Evolutionary conservation across 2,797 vertebrate species (phyloP), one percentile per base, ranked within the genome.

Genomic region (Myotis findleyi): DNA sequence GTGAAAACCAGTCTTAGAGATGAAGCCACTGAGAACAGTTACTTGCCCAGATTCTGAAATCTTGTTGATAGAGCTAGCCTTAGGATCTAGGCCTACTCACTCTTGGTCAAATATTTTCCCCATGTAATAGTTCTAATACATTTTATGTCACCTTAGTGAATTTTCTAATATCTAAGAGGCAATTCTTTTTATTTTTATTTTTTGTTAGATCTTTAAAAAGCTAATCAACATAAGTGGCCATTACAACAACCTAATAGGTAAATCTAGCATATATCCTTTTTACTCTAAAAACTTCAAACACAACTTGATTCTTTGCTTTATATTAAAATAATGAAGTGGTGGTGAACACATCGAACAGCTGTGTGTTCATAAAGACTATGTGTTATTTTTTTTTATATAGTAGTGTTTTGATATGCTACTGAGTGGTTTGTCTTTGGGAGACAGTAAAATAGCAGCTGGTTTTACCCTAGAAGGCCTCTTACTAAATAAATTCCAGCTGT

Each of bases 401-500:
- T 55, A 85, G 87, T 84, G 33, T 92, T 92, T 94, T 84, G 62
- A 89, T 95, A 64, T 69, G 81, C 66, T 25, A 77, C 66, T 55
- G 36, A 87, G 64, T 73, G n/a, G 6, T 79, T 91, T 68, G 17
- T 79, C 86, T 90, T 93, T 87, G 59, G 33, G 57, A 90, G 44
- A 71, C 20, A 84, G 86, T 87, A 90, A 94, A 96, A 95, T 96
- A 71, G 81, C 85, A 91, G 73, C 66, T 96, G 84, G 41, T 77
- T 95, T 94, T 92, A 92, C 85, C 69, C 6, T 71, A 73, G 38
- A 95, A 96, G 84, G 71, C 47, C 18, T 89, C 64, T 83, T 89
- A 64, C 27, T 76, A 64, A 68, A 83, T 41, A 95, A 93, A 86
- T 73, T 86, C 55, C 84, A 89, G 91, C 66, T 96, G 81, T 95